Evolutionary conservation across 1,140 invertebrate species (phyloP), one percentile per base, ranked within the genome.

Genomic region (Scaptomyza montana): DNA sequence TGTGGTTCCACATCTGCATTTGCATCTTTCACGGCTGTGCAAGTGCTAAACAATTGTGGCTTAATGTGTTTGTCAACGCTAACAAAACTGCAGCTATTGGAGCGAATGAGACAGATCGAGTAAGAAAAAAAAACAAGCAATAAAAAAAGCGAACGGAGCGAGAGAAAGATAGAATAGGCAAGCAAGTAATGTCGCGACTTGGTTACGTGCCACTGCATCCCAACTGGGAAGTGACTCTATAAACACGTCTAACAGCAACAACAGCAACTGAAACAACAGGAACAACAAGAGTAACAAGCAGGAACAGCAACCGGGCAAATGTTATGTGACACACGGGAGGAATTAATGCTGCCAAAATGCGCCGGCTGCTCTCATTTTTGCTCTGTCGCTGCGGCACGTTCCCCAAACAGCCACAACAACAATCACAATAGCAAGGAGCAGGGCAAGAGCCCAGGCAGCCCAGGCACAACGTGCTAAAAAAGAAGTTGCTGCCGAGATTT

Each of bases 301-400:
- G 6, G 33, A 61, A 49, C 54, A 19, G 36, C 33, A 64, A 50
- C 61, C 16, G 55, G 56, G 51, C 62, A 56, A 61, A 70, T 56
- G 71, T 84, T 82, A 84, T 84, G 80, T 84, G 80, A 55, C 80
- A 85, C 80, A 77, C 81, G 80, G 80, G 80, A 85, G 74, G 77
- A 85, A 85, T 85, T 85, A 82, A 82, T 84, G 80, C 81, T 84
- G 73, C 80, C 80, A 84, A 84, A 84, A 84, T 85, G 68, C 64
- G 68, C 47, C 70, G 63, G 45, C 70, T 62, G 76, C 64, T 68
- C 62, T 65, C 60, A 55, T 84, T 74, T 78, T 47, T 45, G 61
- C 68, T 64, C 46, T 65, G 67, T 65, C 61, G 45, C 53, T 57
- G 68, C 36, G 62, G 62, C 80, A 85, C 80, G 81, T 85, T 74